These are phyloP conservation scores for Aphodius granarius DNA, from an alignment of 2,888 invertebrate species.

Conservation along the genomic window DNA sequence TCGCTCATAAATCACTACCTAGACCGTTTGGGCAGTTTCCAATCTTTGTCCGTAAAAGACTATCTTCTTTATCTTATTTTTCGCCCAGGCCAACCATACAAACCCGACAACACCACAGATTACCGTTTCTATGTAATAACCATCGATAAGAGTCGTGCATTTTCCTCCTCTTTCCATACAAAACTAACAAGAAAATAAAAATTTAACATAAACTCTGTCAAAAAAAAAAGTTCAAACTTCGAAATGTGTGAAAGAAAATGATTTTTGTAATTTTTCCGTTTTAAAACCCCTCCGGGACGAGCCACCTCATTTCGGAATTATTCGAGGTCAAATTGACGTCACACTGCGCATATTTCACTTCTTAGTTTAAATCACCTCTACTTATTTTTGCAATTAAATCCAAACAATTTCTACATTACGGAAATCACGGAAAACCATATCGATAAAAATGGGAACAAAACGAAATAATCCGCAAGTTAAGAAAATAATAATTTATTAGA, in stretches of 20 bases:
- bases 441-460: neutral
- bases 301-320: too few species aligned
- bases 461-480: neutral
- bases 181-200: conserved; percentile 54
- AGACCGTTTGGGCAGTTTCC: conserved; percentile 62
- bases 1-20: conserved; percentile 33
- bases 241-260: too few species aligned
- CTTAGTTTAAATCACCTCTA: too few species aligned
- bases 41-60: conserved; percentile 64
- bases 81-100: conserved; percentile 80
- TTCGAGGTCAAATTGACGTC: too few species aligned
- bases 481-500: neutral
- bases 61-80: conserved; percentile 71
- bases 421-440: too few species aligned
- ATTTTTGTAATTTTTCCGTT: too few species aligned
- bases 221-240: too few species aligned
- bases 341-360: too few species aligned
- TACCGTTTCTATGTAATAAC: conserved; percentile 85
- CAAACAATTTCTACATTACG: too few species aligned
- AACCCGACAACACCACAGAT: conserved; percentile 79
- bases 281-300: too few species aligned
- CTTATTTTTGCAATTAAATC: too few species aligned
- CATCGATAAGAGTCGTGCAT: conserved; percentile 78
- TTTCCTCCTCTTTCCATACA: conserved; percentile 68
- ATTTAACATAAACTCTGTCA: too few species aligned